These are phyloP conservation scores for Polylopha cassiicola DNA, from an alignment of 2,888 invertebrate genomes.

Conservation along the genomic window DNA sequence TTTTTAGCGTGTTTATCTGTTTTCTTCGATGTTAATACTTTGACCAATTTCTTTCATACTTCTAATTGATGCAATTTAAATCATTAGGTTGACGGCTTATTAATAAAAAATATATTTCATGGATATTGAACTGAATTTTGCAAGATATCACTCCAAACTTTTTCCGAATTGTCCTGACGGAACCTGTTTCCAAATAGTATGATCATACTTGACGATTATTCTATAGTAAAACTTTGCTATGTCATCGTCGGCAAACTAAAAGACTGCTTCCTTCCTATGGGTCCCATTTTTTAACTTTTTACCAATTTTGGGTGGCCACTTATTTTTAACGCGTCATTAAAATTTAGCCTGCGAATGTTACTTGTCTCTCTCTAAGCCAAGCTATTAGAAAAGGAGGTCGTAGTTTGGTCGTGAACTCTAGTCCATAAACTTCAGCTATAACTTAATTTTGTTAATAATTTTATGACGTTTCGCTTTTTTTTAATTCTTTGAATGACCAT, in stretches of 20 bases:
- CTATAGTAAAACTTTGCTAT: constrained; percentile 25
- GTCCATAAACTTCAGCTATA: constrained; percentile 38
- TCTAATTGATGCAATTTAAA: no score
- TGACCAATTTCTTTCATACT: no score
- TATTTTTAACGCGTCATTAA: constrained; percentile 27
- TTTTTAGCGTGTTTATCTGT: no score
- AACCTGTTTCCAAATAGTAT: neutral
- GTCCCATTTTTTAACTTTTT: constrained; percentile 26
- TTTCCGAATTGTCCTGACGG: no score
- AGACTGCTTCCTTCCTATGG: constrained; percentile 49
- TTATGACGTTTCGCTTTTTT: constrained; percentile 22
- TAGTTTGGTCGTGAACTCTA: constrained; percentile 12
- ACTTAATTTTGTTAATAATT: constrained; percentile 44
- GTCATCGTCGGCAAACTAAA: constrained; percentile 53
- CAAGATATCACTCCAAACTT: no score
- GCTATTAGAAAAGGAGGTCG: constrained; percentile 20
- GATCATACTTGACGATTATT: constrained; percentile 1
- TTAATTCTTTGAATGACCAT: constrained; percentile 47
- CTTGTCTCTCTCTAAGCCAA: constrained; percentile 14
- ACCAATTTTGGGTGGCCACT: constrained; percentile 39
- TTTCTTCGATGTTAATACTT: no score
- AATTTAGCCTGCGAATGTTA: constrained; percentile 29
- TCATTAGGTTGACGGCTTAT: no score
- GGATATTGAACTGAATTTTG: no score
- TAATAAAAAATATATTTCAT: no score